Evolutionary conservation across 2,113 vertebrate genomes (phyloP).

Genomic region (Sigmodon hispidus): DNA sequence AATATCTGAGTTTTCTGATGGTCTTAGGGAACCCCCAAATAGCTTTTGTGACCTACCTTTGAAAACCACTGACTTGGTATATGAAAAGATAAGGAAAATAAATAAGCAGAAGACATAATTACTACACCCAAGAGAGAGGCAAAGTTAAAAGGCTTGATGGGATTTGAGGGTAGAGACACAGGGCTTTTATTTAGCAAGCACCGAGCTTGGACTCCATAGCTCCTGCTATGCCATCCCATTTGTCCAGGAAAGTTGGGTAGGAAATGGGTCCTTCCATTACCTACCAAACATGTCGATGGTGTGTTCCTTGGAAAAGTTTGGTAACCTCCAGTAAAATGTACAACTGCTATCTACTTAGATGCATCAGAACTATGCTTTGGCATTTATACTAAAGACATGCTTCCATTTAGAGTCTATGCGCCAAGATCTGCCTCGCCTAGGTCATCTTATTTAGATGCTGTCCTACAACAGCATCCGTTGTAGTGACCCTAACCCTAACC

Average conservation of each 20-base stretch:
- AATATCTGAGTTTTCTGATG: neutral
- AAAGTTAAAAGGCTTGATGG: neutral
- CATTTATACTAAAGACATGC: neutral
- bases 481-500: too few relatives aligned
- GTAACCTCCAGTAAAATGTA: neutral
- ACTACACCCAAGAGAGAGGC: neutral
- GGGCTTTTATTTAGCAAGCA: neutral
- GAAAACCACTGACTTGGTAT: neutral
- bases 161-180: neutral
- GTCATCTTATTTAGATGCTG: too few relatives aligned
- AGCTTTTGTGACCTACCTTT: neutral
- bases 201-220: neutral
- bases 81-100: neutral
- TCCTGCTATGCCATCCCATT: neutral
- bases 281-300: neutral
- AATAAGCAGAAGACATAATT: neutral
- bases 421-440: neutral
- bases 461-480: neutral
- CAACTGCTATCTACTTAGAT: neutral
- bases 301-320: neutral
- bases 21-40: neutral
- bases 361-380: neutral
- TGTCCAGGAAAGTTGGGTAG: neutral
- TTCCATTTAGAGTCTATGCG: neutral
- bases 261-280: neutral